Percentiles rank a stretch among this genome's conserved stretches.
Evolutionary conservation across 2,797 vertebrate genomes (phyloP).

Genomic region (Mormyrus hasselquistii): DNA sequence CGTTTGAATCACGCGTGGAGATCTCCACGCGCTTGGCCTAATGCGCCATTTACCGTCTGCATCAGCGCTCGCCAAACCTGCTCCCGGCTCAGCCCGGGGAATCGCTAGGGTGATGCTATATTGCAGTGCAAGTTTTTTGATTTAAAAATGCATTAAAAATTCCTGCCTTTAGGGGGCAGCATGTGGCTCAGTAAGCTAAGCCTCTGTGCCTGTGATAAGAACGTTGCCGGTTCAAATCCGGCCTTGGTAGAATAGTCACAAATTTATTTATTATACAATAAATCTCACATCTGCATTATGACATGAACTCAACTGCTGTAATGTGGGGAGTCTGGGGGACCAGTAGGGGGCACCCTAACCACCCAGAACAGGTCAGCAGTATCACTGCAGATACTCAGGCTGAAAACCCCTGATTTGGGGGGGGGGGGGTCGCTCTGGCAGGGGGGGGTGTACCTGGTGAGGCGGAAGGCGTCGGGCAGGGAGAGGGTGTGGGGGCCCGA

Average conservation of each 20-base stretch:
- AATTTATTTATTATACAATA: not conserved
- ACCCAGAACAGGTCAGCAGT: not conserved
- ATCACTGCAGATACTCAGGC: not conserved
- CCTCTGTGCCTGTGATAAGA: not conserved
- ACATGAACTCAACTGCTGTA: not conserved
- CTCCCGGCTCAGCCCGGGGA: not conserved
- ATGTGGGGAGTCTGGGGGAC: not conserved
- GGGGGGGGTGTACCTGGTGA: conserved; percentile 66
- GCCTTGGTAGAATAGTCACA: not conserved
- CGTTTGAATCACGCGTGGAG: not conserved
- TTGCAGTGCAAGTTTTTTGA: not conserved
- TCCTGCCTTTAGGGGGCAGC: not conserved
- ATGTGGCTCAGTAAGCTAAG: not conserved
- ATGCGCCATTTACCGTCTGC: no score
- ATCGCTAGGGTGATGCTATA: not conserved
- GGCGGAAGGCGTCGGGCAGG: conserved; percentile 45
- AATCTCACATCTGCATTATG: not conserved
- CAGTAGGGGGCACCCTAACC: not conserved
- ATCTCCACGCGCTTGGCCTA: no score
- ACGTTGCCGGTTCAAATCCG: not conserved
- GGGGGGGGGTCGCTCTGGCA: not conserved
- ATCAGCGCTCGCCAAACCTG: no score
- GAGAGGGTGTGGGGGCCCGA: conserved; percentile 78
- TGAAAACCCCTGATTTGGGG: not conserved
- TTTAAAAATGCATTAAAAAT: not conserved